phyloP scores from a whole-genome alignment of 2,113 vertebrate species.

The Fregata magnificens region DNA sequence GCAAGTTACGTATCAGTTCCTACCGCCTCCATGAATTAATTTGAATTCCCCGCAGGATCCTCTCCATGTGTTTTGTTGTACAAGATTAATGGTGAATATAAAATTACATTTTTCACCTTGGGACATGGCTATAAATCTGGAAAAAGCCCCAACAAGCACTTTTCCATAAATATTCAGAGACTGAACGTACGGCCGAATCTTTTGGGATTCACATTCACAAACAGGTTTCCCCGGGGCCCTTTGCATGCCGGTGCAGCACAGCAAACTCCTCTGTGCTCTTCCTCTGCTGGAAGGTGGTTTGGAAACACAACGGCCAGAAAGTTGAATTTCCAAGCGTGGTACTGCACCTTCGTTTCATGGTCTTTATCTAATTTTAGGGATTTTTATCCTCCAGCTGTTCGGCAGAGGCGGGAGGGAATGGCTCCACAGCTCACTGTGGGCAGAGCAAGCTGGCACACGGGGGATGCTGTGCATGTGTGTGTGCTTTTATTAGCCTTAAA shows the following conservation, averaged over 20 bases:
- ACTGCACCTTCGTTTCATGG: neutral
- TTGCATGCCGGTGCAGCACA: rapidly evolving
- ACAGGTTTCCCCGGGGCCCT: neutral
- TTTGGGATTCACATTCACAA: neutral
- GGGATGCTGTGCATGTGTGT: neutral
- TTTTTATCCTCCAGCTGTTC: neutral
- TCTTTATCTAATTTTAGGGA: neutral
- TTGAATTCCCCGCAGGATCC: neutral
- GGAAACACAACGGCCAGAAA: neutral
- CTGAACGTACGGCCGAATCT: neutral
- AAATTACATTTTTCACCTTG: slow-evolving; percentile 15
- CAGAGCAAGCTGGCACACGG: neutral
- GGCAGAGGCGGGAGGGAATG: neutral
- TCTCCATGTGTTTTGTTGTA: neutral
- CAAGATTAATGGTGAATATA: neutral
- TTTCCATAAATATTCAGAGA: neutral
- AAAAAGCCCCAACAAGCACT: neutral
- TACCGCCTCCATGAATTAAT: neutral
- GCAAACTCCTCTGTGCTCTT: neutral
- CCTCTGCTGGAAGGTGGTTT: neutral
- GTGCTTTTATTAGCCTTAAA: neutral
- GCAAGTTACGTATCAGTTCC: neutral
- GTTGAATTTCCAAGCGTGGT: neutral
- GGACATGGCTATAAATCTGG: neutral
- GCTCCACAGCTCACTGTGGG: neutral